Evolutionary conservation across 2,888 invertebrate species (phyloP), one percentile per base, ranked within the genome.

Genomic region (Lithosia quadra): DNA sequence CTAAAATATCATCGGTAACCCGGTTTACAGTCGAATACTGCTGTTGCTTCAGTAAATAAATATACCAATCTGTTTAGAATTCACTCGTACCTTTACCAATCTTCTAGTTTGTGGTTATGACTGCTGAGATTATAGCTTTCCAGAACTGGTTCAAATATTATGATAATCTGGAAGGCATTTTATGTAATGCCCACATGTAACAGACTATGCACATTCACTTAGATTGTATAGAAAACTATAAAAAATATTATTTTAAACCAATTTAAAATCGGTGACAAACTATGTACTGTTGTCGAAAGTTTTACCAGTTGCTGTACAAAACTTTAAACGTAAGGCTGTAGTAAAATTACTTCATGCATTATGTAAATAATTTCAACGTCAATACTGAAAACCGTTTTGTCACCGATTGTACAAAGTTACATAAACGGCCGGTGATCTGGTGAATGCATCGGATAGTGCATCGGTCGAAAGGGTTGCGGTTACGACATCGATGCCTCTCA

Each of bases 401-500:
- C 60, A 34, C 66, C 63, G 77, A 75, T 64, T 77, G 79, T 81
- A 81, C 79, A 49, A 65, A 61, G 65, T 71, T 77, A 75, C 71
- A 73, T 71, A 75, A 77, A 67, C 58, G 69, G 73, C 59, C 65
- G 62, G 72, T 70, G 68, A 65, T 69, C 74, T 68, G 68, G 78
- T 78, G 82, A 83, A 85, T 79, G 77, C 81, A 82, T 77, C 76
- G 75, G 81, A 81, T 83, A 86, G 85, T 84, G 84, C 85, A 86
- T 85, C 86, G 78, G 83, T 80, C 77, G 79, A 79, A 86, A 86
- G 82, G 86, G 85, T 80, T 82, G 74, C 68, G 74, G 78, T 79
- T 81, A 76, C 79, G 69, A 74, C 70, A 81, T 69, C 73, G 79
- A 84, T 84, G 82, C 91, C 91, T 90, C 90, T 92, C 88, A 87